Base-by-base conservation (phyloP, 2,113 vertebrate genomes). In the Neopipo cinnamomea region DNA sequence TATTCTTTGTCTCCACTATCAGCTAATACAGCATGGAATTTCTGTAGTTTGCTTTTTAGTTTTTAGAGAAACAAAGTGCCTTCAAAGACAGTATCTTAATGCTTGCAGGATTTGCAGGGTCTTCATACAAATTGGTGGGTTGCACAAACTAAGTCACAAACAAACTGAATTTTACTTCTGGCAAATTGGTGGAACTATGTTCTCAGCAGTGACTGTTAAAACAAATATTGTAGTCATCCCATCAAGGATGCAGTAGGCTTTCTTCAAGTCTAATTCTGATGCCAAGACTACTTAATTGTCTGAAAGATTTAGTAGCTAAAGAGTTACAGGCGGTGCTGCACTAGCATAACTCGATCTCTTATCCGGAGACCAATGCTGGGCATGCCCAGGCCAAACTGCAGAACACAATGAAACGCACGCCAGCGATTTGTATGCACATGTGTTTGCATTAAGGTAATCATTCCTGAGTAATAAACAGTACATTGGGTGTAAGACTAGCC, bases 391-490 rank as follows among this genome's bases (percentile, higher is more conserved):
- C 25, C 73, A 63, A 90, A 65, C 8, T 50, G 20, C 8, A 81
- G 46, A 24, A 37, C 21, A 24, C 16, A 41, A 53, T 77, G 72
- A 84, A 89, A 42, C 18, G 63, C 37, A 89, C 15, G 68, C 21
- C 20, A 71, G 27, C 11, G 72, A 52, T 67, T 31, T 35, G 5
- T 76, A 15, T 25, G 27, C 0, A 0, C 22, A 6, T 28, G 12
- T 76, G 21, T 68, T 93, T 88, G 49, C 31, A 17, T 78, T 67
- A 81, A 63, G 33, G 37, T 42, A 87, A 39, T 67, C 3, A 52
- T 62, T 62, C 20, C 62, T 39, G 18, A 68, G 44, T 44, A 79
- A 66, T 62, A 87, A 75, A 71, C 18, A 31, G 47, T 63, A 42
- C 42, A 68, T 25, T 62, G 53, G 24, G 58, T 21, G 15, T 67